Percentiles rank a stretch among this genome's conserved stretches.
Evolutionary conservation across 2,888 invertebrate genomes (phyloP).

Genomic region (Biston betularia): DNA sequence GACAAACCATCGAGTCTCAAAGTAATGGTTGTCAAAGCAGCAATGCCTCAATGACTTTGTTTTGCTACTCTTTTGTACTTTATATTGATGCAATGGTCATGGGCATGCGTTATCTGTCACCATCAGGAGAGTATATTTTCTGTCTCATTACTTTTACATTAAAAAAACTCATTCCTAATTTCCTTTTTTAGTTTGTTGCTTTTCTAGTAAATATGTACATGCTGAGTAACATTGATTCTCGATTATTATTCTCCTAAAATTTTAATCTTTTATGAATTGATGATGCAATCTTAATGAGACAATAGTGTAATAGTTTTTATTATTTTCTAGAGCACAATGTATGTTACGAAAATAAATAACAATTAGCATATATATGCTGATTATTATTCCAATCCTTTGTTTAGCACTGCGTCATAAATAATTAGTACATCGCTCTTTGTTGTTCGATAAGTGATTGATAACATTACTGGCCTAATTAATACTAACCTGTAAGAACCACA

Average conservation of each 20-base stretch:
- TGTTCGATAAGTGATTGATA: neutral
- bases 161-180: no score
- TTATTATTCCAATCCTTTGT: slow-evolving; percentile 39
- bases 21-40: no score
- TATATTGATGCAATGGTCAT: no score
- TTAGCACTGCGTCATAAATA: slow-evolving; percentile 45
- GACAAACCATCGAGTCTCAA: no score
- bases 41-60: no score
- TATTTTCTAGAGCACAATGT: slow-evolving; percentile 12
- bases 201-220: no score
- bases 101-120: no score
- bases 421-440: slow-evolving; percentile 21
- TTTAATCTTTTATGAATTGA: slow-evolving; percentile 4
- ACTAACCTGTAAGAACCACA: slow-evolving; percentile 93
- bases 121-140: no score
- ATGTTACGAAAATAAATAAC: slow-evolving; percentile 10
- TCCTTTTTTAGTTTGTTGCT: neutral
- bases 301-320: slow-evolving; percentile 5
- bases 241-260: neutral
- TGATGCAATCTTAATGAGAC: slow-evolving; percentile 8
- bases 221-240: neutral
- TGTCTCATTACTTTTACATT: no score
- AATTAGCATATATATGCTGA: slow-evolving; percentile 13
- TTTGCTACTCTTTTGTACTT: no score
- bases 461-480: slow-evolving; percentile 4